Evolutionary conservation across 2,888 invertebrate species (phyloP).

Genomic region (Syritta pipiens): DNA sequence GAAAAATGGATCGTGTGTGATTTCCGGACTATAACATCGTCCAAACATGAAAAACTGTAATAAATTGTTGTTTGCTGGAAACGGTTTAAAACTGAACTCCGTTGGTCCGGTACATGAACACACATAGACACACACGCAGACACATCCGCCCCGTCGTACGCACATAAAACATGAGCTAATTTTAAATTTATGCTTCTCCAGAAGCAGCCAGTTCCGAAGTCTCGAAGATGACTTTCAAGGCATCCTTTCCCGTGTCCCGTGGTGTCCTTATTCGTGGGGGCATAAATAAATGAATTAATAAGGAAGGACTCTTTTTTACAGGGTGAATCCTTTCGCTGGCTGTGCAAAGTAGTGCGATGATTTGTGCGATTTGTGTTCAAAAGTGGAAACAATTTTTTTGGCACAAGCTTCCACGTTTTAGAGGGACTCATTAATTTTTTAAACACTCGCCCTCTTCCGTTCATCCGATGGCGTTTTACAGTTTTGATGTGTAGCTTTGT

Average conservation of each 20-base stretch:
- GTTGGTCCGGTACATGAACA: not conserved
- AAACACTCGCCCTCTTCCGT: too few species aligned
- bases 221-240: constrained; percentile 23
- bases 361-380: too few species aligned
- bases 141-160: constrained; percentile 17
- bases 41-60: constrained; percentile 55
- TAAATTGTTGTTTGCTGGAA: constrained; percentile 51
- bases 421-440: too few species aligned
- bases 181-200: constrained; percentile 38
- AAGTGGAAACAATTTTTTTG: too few species aligned
- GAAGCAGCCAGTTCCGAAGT: constrained; percentile 13
- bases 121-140: not conserved
- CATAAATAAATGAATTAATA: constrained; percentile 45
- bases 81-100: constrained; percentile 25
- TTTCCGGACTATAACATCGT: constrained; percentile 48
- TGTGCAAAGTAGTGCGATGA: too few species aligned
- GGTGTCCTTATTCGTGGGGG: constrained; percentile 19
- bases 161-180: constrained; percentile 53
- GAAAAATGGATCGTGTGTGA: constrained; percentile 50
- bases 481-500: too few species aligned
- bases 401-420: too few species aligned
- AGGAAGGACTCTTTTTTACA: constrained; percentile 37
- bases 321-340: too few species aligned
- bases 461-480: too few species aligned
- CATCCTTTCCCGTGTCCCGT: not conserved